Evolutionary conservation across 2,113 vertebrate species (phyloP), one percentile per base, ranked within the genome.

Genomic region (Epinephelus moara): DNA sequence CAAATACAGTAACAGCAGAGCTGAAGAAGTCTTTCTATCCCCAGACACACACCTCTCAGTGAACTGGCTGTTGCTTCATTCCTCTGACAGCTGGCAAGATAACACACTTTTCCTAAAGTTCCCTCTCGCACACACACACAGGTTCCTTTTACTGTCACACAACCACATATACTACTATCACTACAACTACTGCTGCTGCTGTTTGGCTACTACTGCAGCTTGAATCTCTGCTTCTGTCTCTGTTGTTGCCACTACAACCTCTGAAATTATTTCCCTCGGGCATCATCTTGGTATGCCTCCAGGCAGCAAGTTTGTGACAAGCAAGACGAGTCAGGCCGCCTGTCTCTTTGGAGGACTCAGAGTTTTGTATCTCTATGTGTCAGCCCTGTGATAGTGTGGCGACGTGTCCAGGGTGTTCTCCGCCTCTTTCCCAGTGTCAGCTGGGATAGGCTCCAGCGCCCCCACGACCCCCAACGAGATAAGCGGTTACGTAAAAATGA

Each of bases 61-160:
- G 71, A 71, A 0, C 72, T 15, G 83, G 3, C 11, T 30, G 66
- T 53, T 60, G 42, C 83, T 47, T 76, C 60, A 30, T 45, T 74
- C 59, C 64, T 70, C 66, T 75, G 71, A 80, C 71, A 75, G 66
- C 71, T 60, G 64, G 52, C 30, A 37, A 68, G 84, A 81, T 55
- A 56, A 67, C 45, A 45, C 49, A 6, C 66, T 49, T 70, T 60
- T 30, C 74, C 53, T 11, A 59, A 71, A 71, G 27, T 56, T 50
- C 63, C 25, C 70, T 10, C 61, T 10, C 47, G 61, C 9, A 56
- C 33, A 47, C 60, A 30, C 67, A 63, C 60, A 30, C 67, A 63
- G 13, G 12, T 21, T 5, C 37, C 6, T 47, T 56, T 53, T 73
- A n/a, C 61, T 52, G 17, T 49, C 72, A 70, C 53, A 21, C 13